Percentiles rank a stretch among this genome's conserved stretches.
Conservation (phyloP, 1,140 invertebrate species). For the Teleopsis dalmanni region DNA sequence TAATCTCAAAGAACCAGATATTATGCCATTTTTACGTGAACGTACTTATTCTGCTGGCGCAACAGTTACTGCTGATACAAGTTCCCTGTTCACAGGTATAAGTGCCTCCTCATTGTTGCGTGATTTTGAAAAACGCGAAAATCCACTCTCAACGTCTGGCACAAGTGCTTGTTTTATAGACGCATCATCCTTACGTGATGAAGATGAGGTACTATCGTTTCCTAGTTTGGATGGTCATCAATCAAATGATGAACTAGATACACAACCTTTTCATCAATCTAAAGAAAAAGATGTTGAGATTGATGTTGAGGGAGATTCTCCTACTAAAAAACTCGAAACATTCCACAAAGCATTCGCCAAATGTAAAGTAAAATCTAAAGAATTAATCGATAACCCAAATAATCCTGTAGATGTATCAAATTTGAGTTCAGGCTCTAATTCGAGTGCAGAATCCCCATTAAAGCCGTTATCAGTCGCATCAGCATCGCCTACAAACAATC, state of each 20-base stretch:
- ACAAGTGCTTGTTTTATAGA: conserved; percentile 60
- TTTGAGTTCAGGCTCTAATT: conserved; percentile 16
- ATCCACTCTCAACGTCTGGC: conserved; percentile 25
- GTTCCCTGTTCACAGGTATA: conserved; percentile 20
- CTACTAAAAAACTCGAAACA: conserved; percentile 31
- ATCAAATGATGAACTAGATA: conserved; percentile 2
- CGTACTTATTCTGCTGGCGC: conserved; percentile 12
- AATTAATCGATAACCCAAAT: neutral
- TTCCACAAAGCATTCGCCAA: conserved; percentile 40
- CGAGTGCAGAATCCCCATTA: conserved; percentile 15
- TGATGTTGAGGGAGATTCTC: conserved; percentile 9
- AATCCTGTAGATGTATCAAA: neutral
- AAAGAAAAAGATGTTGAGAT: conserved; percentile 7
- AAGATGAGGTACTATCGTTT: conserved; percentile 46
- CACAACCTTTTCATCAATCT: too few relatives aligned
- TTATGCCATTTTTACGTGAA: conserved; percentile 3
- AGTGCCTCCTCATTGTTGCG: conserved; percentile 30
- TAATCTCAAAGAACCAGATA: conserved; percentile 5
- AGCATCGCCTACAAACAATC: conserved; percentile 29
- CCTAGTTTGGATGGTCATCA: conserved; percentile 25
- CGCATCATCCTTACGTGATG: conserved; percentile 62
- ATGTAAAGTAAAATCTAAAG: conserved; percentile 24
- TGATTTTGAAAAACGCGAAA: conserved; percentile 27
- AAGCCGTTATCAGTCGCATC: conserved; percentile 9
- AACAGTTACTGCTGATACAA: conserved; percentile 11